Base-by-base conservation (phyloP, 53 echinoderm and acorn worm genomes). In the Hippasteria phrygiana region DNA sequence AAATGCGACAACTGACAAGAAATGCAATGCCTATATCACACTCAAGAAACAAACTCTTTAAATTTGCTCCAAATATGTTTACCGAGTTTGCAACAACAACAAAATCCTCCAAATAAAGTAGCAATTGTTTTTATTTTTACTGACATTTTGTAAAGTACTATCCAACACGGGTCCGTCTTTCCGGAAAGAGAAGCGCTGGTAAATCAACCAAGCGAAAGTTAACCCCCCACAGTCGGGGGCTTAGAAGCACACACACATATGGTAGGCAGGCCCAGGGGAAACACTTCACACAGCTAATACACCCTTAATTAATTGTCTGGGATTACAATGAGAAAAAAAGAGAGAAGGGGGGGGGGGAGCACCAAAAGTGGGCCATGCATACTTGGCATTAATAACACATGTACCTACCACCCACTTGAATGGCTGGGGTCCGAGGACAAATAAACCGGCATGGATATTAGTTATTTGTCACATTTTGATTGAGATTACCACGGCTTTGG, bases 251-350 rank as follows among this genome's bases (percentile, higher is more conserved):
- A 78, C 54, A 78, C 59, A 78, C 78, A 78, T 78, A 78, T 78
- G 78, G 78, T 41, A 24, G 38, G 38, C 78, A 78, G 78, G 55
- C 78, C 78, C 22, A 2, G 37, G 78, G 78, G 78, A 48, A 20
- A 35, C 39, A 36, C 20, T 56, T 38, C 78, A 66, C 55, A 38
- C 78, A 7, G 56, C 78, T 78, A 78, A 78, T 59, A 78, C 55
- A 55, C 78, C 55, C 78, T 78, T 78, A 78, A 78, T 78, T 78
- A 78, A 78, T 78, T 78, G 78, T 78, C 78, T 37, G 38, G 56
- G 78, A 59, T 56, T 34, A 78, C 78, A 78, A 78, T 78, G 55
- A 78, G 36, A 78, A 78, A 56, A 78, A n/a, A 35, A 1, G 77
- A 36, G 37, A 6, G 50, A 46, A 17, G 46, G 75, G 46, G n/a